Conservation (phyloP, 2,797 vertebrate species). For the Xyrichtys novacula region DNA sequence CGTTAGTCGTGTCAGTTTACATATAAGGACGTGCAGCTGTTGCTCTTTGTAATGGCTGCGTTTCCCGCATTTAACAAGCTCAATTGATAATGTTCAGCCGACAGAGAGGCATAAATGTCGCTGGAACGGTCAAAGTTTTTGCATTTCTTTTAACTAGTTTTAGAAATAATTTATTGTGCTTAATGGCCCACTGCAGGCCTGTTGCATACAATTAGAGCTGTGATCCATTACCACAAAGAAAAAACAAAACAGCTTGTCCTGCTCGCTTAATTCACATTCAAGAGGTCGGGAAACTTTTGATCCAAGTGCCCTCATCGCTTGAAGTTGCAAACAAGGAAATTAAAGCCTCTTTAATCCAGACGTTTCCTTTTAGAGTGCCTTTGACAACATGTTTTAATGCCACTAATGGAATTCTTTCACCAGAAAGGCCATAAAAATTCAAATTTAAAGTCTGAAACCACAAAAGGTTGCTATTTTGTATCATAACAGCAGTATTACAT, state of each 20-base stretch:
- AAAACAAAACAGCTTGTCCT: slow-evolving; percentile 68
- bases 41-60: slow-evolving; percentile 61
- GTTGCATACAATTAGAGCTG: slow-evolving; percentile 75
- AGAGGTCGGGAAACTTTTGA: slow-evolving; percentile 43
- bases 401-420: background rate
- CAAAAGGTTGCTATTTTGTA: background rate
- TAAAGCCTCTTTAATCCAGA: background rate
- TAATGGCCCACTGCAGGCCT: slow-evolving; percentile 73
- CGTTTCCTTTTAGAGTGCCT: background rate
- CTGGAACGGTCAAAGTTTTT: slow-evolving; percentile 62
- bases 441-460: slow-evolving; percentile 2
- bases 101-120: slow-evolving; percentile 35
- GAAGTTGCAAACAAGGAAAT: slow-evolving; percentile 21
- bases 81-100: slow-evolving; percentile 49
- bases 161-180: slow-evolving; percentile 73
- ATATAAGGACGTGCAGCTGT: slow-evolving; percentile 35
- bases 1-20: slow-evolving; percentile 59
- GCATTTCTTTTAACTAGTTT: slow-evolving; percentile 59
- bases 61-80: slow-evolving; percentile 62
- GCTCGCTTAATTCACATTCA: slow-evolving; percentile 61
- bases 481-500: slow-evolving; percentile 16
- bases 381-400: slow-evolving; percentile 7
- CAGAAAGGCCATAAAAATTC: background rate
- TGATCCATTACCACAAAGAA: slow-evolving; percentile 67
- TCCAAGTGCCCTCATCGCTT: background rate